Evolutionary conservation across 53 echinoderm and acorn worm species (phyloP), one percentile per base, ranked within the genome.

Genomic region (Hippasteria phrygiana): DNA sequence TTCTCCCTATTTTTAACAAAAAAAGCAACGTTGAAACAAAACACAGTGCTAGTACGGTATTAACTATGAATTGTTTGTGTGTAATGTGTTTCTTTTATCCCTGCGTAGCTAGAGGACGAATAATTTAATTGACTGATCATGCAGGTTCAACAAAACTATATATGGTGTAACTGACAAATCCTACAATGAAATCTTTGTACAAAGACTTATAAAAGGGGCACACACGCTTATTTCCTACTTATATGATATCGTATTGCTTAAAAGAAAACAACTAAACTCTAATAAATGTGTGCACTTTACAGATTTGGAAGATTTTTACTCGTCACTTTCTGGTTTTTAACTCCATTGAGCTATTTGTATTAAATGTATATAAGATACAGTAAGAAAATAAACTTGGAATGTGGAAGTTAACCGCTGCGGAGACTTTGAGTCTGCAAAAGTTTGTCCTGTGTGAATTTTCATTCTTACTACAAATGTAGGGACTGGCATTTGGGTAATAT

Each of bases 281-380:
- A 93, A 91, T 91, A 89, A 90, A 95, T 93, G 93, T 93, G 93
- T 95, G 95, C 91, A 95, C 95, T 95, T 95, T 90, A 90, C 91
- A 91, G 90, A 95, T 93, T 95, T 91, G 93, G 90, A 95, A 93
- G 90, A 90, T 85, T 85, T 85, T 85, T 85, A 85, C 85, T 34
- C 71, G 85, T 85, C 85, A 69, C 85, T 85, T 85, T 85, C 85
- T 85, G 37, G 85, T 85, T 85, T 85, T 85, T 85, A 85, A 70
- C 85, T 85, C 51, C 71, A 85, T 85, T 85, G 70, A 85, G 85
- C 85, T 85, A 85, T 85, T 85, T 85, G 85, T 85, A 85, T 71
- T 85, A 85, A 85, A 85, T 85, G 85, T 85, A 85, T 85, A 85
- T 85, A 85, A 85, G 85, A 85, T 85, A 85, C 69, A 85, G 85